Base-by-base conservation (phyloP, 2,797 vertebrate genomes). In the Falco berigora region DNA sequence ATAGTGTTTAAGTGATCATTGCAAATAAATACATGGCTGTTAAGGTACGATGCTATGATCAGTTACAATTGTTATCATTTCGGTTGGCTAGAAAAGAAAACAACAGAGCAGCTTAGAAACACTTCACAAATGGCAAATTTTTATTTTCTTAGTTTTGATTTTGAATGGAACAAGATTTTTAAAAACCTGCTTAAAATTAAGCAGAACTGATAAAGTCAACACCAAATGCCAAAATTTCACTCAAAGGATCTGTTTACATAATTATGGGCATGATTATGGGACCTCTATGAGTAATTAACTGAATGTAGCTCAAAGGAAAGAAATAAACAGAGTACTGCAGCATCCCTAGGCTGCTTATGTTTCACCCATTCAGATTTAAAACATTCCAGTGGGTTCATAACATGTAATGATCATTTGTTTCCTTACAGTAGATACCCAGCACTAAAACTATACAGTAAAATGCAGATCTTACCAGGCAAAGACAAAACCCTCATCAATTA, bases 161-260 rank as follows among this genome's bases (percentile, higher is more conserved):
- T 66, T 78, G 81, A 94, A 85, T 30, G 42, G 53, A 88, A 91
- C 23, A 66, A 77, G 84, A 72, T 68, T 84, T 89, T 95, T 55
- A 93, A 88, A 95, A 58, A 86, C 83, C 75, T 78, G 78, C 78
- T 95, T 91, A 92, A 93, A 96, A 92, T 96, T 76, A 91, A 53
- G 61, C 32, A 88, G 64, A 59, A 91, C 64, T 83, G 91, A 95
- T 95, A 95, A 91, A 93, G 81, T 81, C 86, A 87, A 74, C 0
- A 12, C 9, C 44, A 80, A 89, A 93, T 46, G 81, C 62, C 86
- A 90, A 64, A 64, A 73, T 55, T 90, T 87, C 76, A 87, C 53
- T 89, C 87, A 94, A 81, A 83, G 58, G 72, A 74, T 83, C 34
- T 59, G 83, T 91, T 81, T 95, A 84, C 72, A 84, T 88, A 94